Conservation (phyloP, 2,797 vertebrate genomes). For the Sebastes vulpes region DNA sequence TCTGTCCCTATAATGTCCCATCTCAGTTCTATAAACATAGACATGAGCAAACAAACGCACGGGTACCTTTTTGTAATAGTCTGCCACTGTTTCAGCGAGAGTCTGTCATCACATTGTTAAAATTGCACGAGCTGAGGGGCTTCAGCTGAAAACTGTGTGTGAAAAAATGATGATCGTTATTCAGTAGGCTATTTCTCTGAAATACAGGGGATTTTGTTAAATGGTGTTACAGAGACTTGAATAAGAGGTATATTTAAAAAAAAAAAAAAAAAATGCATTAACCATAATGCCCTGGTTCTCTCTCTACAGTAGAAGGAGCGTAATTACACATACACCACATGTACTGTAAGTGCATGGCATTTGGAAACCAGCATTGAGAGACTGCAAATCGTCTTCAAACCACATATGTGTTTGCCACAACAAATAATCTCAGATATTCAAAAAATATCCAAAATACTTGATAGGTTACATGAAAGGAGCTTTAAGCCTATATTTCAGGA, state of each 20-base stretch:
- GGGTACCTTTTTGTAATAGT: background rate
- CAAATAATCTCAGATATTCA: background rate
- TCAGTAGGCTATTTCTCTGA: background rate
- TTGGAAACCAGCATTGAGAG: background rate
- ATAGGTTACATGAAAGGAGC: background rate
- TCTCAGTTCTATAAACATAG: slow-evolving; percentile 15
- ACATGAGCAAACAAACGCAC: slow-evolving; percentile 7
- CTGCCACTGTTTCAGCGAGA: background rate
- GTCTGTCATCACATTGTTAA: slow-evolving; percentile 17
- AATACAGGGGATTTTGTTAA: background rate
- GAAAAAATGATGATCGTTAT: background rate
- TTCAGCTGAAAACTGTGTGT: background rate
- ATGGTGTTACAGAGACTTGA: background rate
- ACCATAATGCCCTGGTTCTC: too few species aligned
- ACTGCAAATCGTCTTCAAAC: background rate
- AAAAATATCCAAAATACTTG: background rate
- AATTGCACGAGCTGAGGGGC: slow-evolving; percentile 9
- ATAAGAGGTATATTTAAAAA: background rate
- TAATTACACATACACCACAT: background rate
- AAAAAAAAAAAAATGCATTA: background rate
- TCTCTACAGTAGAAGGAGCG: background rate
- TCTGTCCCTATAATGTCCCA: slow-evolving; percentile 28
- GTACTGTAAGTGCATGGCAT: background rate
- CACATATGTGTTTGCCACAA: background rate
- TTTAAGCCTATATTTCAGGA: background rate